Evolutionary conservation across 2,888 invertebrate genomes (phyloP), one percentile per base, ranked within the genome.

Genomic region (Litoditis marina): DNA sequence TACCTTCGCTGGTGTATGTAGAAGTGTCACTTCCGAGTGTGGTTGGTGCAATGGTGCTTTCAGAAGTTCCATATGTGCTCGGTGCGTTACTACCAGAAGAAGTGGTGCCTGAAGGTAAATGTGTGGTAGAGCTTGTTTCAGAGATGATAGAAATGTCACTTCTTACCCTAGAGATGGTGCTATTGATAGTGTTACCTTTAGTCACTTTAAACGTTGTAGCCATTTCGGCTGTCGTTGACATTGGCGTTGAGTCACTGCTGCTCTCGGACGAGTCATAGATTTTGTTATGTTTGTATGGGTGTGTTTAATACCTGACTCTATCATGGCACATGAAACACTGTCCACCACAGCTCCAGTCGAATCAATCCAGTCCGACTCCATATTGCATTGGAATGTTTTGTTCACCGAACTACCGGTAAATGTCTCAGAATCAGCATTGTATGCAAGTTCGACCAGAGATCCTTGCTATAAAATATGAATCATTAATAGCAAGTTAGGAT

Each of bases 321-420:
- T 55, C 50, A 71, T 70, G 16, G 67, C 65, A 47, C 74, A 74
- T 0, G 69, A 61, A 13, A 74, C 66, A 51, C 66, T 71, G 51
- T 51, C 67, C 27, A 74, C 60, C 25, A 69, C 54, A 0, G 32
- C 56, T 8, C 60, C 58, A 2, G 67, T 42, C 1, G 42, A 22
- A 32, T 72, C 72, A 7, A 68, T 22, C 72, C 72, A 72, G 34
- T 72, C 34, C 3, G 65, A 63, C 36, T 65, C 50, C 28, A 54
- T 58, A 32, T 53, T 72, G 31, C 72, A 72, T 0, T 60, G 57
- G 61, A 72, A 69, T 1, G 72, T 72, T 49, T 66, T 32, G 46
- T 72, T 72, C 25, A 72, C 63, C 8, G 55, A 47, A 0, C 58
- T 13, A 13, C 65, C 68, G 25, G 39, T 51, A 1, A 51, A 47